phyloP scores from a whole-genome alignment of 2,113 vertebrate genomes.

The Pelmatolapia mariae region DNA sequence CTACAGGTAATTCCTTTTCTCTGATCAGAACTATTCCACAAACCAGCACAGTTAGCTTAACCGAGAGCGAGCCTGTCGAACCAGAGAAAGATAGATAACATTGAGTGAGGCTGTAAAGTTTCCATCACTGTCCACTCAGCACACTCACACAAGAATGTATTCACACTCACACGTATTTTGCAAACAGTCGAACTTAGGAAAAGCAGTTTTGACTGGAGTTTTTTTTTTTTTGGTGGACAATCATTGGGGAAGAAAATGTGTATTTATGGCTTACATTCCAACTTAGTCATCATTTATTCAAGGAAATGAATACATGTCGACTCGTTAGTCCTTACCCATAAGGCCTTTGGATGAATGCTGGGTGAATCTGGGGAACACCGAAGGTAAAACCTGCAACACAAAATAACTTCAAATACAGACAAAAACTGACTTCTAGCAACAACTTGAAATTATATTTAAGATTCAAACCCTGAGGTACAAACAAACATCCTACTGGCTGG shows the following conservation, averaged over 20 bases:
- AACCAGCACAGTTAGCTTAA: slow-evolving; percentile 98
- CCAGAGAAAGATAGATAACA: slow-evolving; percentile 98
- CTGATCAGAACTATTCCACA: slow-evolving; percentile 95
- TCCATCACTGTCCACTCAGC: slow-evolving; percentile 62
- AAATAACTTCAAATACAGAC: not conserved
- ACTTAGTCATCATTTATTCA: not conserved
- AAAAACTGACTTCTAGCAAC: not conserved
- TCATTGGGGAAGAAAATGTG: not conserved
- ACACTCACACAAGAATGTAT: not conserved
- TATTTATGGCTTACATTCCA: not conserved
- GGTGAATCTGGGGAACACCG: slow-evolving; percentile 97
- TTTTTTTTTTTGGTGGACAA: not conserved
- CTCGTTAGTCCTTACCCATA: slow-evolving; percentile 85
- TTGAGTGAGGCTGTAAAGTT: slow-evolving; percentile 86
- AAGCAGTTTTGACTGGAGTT: slow-evolving; percentile 4
- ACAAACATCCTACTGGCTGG: not conserved
- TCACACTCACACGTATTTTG: not conserved
- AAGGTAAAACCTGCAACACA: slow-evolving; percentile 89
- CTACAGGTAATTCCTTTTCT: slow-evolving; percentile 89
- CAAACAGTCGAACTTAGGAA: slow-evolving; percentile 20
- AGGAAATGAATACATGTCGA: not conserved
- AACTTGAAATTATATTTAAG: not conserved
- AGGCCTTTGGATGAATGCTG: slow-evolving; percentile 97
- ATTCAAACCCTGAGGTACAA: not conserved
- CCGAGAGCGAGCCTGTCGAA: slow-evolving; percentile 98